Base-by-base conservation (phyloP, 2,888 invertebrate species). In the Nephrotoma guestfalica region DNA sequence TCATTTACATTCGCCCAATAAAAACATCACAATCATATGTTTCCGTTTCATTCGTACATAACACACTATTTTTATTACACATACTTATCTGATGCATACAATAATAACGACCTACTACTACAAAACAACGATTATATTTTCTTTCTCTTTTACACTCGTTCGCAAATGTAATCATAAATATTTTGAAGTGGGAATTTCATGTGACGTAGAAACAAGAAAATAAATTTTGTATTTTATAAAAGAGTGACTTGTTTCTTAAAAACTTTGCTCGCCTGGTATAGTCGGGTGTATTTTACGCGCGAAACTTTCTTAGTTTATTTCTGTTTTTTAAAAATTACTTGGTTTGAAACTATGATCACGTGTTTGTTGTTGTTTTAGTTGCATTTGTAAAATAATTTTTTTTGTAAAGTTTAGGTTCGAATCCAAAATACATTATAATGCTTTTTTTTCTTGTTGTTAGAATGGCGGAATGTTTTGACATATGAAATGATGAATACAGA, bases 241-340 rank as follows among this genome's bases (percentile, higher is more conserved):
- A 71, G 11, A 13, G 30, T 15, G 7, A 18, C 4, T 30, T 71
- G 9, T 88, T 85, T 87, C 85, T 88, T 87, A 0, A 11, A 45
- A 86, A 57, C 88, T 87, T 89, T 91, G 91, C 47, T 88, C 87
- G 89, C 91, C 91, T 90, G 88, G 88, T 90, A 88, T 88, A 89
- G 90, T 90, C 91, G 91, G 91, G 90, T 90, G 91, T 90, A 91
- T 90, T 91, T 91, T 91, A 91, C 90, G 91, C 90, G 90, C 90
- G 90, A 90, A 90, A 90, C 90, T 89, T 90, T 71, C 71, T 71
- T 71, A 71, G 71, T 71, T 71, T 71, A 51, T n/a, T n/a, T 7
- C 30, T 30, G 9, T 71, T 71, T 71, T 71, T 15, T 5, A 57
- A 51, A 57, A 71, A 9, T n/a, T n/a, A n/a, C n/a, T n/a, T 18